A percentile compares a stretch with the other conserved stretches of the same genome.
Conservation (phyloP, 2,888 invertebrate genomes). For the Rhagonycha fulva region DNA sequence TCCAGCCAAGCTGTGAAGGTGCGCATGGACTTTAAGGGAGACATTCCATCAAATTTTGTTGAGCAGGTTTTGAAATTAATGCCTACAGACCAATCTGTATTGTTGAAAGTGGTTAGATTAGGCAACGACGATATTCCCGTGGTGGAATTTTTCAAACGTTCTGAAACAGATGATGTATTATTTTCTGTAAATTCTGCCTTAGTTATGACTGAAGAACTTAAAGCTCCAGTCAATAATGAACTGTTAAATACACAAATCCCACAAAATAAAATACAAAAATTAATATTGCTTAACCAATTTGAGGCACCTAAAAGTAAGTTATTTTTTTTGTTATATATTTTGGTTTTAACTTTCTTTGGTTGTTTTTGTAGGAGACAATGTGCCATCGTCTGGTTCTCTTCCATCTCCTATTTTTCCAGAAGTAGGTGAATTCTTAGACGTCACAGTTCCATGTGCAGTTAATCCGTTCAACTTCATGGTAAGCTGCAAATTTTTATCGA, state of each 20-base stretch:
- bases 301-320: constrained; percentile 10
- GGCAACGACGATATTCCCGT: constrained; percentile 51
- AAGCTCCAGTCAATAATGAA: neutral
- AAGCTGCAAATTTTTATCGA: constrained; percentile 35
- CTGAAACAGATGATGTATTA: constrained; percentile 64
- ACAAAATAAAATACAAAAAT: constrained; percentile 29
- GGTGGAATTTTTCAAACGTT: constrained; percentile 73
- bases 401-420: constrained; percentile 54
- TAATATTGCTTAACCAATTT: constrained; percentile 35
- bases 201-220: constrained; percentile 58
- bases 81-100: constrained; percentile 63
- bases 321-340: neutral
- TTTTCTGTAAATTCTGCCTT: constrained; percentile 74
- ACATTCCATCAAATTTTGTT: constrained; percentile 49
- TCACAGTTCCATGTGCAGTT: constrained; percentile 74
- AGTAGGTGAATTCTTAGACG: constrained; percentile 66
- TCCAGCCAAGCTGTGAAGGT: constrained; percentile 55
- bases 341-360: neutral
- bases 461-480: constrained; percentile 77
- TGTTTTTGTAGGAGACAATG: constrained; percentile 35
- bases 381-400: constrained; percentile 51
- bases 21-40: constrained; percentile 39
- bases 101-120: constrained; percentile 55
- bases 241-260: constrained; percentile 6
- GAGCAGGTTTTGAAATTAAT: constrained; percentile 51